Conservation (phyloP, 2,797 vertebrate genomes). For the Tangara arthus region DNA sequence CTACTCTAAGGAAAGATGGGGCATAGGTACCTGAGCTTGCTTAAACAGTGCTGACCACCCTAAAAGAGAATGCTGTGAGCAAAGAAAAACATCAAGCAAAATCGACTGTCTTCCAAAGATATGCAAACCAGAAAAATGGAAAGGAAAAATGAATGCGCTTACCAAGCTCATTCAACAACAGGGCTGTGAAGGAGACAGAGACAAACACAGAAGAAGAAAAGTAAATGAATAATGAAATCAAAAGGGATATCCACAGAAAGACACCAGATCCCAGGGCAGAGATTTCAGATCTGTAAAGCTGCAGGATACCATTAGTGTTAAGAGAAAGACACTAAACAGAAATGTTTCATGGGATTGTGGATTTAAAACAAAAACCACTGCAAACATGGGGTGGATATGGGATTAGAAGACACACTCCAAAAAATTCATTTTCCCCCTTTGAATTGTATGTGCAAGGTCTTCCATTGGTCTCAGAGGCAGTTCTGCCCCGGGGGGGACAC, state of each 20-base stretch:
- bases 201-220: conserved; percentile 84
- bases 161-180: conserved; percentile 87
- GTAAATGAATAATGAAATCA: conserved; percentile 81
- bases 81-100: conserved; percentile 37
- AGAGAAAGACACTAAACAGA: conserved; percentile 29
- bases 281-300: conserved; percentile 64
- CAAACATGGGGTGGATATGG: neutral
- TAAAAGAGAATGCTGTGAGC: conserved; percentile 17
- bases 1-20: neutral
- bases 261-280: conserved; percentile 65
- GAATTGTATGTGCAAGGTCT: conserved; percentile 31
- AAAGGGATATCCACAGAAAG: conserved; percentile 78
- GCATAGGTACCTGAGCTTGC: neutral
- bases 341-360: neutral
- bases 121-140: conserved; percentile 48
- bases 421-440: conserved; percentile 44
- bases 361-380: conserved; percentile 19
- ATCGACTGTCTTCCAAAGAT: neutral
- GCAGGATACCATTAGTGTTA: conserved; percentile 29
- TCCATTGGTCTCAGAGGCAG: conserved; percentile 31
- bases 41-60: conserved; percentile 15
- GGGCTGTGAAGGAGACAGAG: conserved; percentile 82
- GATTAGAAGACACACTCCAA: conserved; percentile 2
- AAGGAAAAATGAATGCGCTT: conserved; percentile 79
- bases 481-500: conserved; percentile 1